Base-by-base conservation (phyloP, 2,113 vertebrate species). In the Cavia porcellus region DNA sequence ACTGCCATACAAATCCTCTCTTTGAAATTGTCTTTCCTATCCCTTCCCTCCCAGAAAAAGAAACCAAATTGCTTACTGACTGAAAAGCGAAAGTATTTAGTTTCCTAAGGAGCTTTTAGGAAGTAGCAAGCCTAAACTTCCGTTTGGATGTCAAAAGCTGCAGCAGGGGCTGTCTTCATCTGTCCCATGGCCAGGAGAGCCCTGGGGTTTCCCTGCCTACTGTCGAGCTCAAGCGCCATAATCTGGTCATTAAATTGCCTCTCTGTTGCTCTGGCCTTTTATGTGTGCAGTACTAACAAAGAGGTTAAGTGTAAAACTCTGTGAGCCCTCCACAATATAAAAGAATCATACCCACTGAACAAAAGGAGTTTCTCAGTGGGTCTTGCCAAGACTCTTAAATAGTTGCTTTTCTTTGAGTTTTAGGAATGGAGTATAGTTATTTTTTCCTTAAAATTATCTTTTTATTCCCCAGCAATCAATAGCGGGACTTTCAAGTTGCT, bases 361-460 rank as follows among this genome's bases (percentile, higher is more conserved):
- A 62, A 86, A 89, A 80, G 38, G 8, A 82, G 17, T 61, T 93
- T 93, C 91, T 91, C 47, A 42, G 32, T 25, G 22, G 57, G 30
- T 88, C 50, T 68, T 74, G 3, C 61, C 70, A 77, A 93, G 86
- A 83, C 42, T 87, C 77, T 93, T n/a, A 64, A 83, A 55, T 59
- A 30, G 38, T 74, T 59, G 11, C 28, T 55, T 89, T 81, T 83
- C 94, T 92, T 91, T 96, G 77, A 95, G 62, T 74, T 74, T 68
- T 64, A n/a, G 24, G 38, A 85, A 42, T 80, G 20, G 1, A 52
- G 59, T n/a, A 57, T 32, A 57, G 35, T 70, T 64, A 24, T 52
- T 55, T 88, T 80, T 75, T 61, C 79, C 42, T 85, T 80, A 13
- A 62, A 88, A 64, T 74, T 59, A 66, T 32, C 57, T 84, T 10